phyloP scores from a whole-genome alignment of 2,797 vertebrate species.

The Somateria mollissima region DNA sequence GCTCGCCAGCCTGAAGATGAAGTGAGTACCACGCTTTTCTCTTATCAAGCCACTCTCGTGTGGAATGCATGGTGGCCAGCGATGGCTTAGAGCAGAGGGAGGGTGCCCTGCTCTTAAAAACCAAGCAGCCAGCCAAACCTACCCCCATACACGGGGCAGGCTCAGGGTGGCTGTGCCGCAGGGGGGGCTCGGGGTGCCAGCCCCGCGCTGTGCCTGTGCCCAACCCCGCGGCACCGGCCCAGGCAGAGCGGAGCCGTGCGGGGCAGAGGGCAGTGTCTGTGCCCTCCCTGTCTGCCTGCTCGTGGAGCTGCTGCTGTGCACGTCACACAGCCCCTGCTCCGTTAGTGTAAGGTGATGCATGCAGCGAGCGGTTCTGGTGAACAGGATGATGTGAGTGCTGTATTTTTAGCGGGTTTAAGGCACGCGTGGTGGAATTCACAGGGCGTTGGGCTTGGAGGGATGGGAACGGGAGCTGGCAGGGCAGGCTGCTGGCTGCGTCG shows the following conservation, averaged over 20 bases:
- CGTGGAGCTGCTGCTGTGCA: fast-evolving
- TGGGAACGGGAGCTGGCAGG: background rate
- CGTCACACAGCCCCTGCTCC: background rate
- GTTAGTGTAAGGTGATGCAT: background rate
- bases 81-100: background rate
- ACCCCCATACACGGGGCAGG: no score
- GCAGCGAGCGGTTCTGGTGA: fast-evolving
- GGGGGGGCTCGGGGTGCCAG: no score
- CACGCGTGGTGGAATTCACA: fast-evolving
- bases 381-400: no score
- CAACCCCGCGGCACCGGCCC: fast-evolving
- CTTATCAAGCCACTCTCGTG: fast-evolving
- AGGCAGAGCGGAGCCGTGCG: no score
- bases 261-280: background rate
- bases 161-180: no score
- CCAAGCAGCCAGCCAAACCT: no score
- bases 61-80: fast-evolving
- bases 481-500: background rate
- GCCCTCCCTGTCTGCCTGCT: fast-evolving
- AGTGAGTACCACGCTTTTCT: conserved; percentile 82
- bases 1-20: conserved; percentile 87
- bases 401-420: background rate
- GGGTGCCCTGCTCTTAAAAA: background rate
- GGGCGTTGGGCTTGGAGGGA: background rate
- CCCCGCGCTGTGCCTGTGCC: background rate